Conservation (phyloP, 2,797 vertebrate genomes). For the Enoplosus armatus region DNA sequence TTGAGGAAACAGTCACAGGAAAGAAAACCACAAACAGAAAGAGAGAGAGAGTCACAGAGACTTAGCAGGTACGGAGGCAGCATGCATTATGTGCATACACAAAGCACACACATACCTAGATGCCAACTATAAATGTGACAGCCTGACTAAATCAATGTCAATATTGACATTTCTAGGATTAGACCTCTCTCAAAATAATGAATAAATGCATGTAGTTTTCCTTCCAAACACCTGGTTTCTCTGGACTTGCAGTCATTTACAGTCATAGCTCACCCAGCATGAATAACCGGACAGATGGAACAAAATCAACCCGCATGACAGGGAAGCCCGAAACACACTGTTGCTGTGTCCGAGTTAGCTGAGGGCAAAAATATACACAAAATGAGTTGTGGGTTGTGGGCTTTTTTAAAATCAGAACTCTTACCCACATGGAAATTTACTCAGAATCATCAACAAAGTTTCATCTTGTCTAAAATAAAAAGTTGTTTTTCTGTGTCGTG, state of each 20-base stretch:
- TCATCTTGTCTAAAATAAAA: background rate
- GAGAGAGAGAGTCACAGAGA: constrained; percentile 33
- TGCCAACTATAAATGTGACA: constrained; percentile 32
- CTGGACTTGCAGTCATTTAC: constrained; percentile 24
- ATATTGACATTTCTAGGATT: constrained; percentile 54
- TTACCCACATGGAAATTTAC: background rate
- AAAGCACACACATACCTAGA: constrained; percentile 10
- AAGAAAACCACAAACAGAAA: constrained; percentile 33
- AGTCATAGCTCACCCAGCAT: background rate
- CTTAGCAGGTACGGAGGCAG: constrained; percentile 25
- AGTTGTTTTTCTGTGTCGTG: constrained; percentile 20
- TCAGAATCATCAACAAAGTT: background rate
- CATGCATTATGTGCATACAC: constrained; percentile 9
- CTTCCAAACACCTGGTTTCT: constrained; percentile 38
- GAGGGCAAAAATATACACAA: constrained; percentile 3
- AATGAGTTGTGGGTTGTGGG: background rate
- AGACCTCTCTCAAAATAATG: constrained; percentile 27
- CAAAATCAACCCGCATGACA: constrained; percentile 5
- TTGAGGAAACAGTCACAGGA: constrained; percentile 48
- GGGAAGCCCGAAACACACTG: constrained; percentile 16
- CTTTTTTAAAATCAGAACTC: background rate
- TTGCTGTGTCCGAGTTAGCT: background rate
- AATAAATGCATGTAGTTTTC: constrained; percentile 49
- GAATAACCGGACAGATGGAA: constrained; percentile 12
- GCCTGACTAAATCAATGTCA: constrained; percentile 46